These are phyloP conservation scores for Micromys minutus DNA, from an alignment of 2,113 vertebrate genomes.

Conservation along the genomic window DNA sequence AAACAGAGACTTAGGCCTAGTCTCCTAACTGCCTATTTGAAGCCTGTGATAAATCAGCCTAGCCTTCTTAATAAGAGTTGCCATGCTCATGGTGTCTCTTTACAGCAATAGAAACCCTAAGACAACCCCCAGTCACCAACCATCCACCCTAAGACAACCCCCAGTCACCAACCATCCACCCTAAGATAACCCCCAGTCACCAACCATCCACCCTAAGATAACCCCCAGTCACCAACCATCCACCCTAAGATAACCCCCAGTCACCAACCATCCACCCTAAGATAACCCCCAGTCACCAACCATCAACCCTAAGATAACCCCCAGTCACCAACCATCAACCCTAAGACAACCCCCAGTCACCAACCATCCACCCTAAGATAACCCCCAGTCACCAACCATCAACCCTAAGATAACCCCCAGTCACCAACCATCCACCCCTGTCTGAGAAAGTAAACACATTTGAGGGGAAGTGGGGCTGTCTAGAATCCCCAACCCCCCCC, in stretches of 20 bases:
- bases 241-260: not conserved
- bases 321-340: not conserved
- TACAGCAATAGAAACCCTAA: too few species aligned
- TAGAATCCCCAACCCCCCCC: too few species aligned
- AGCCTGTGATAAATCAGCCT: too few species aligned
- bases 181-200: not conserved
- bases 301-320: not conserved
- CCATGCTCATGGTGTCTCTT: too few species aligned
- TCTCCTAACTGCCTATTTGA: too few species aligned
- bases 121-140: not conserved
- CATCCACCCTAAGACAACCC: not conserved
- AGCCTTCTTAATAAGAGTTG: too few species aligned
- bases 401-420: not conserved
- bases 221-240: not conserved
- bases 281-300: not conserved
- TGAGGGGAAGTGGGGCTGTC: not conserved
- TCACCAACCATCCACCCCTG: not conserved
- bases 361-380: not conserved
- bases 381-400: not conserved
- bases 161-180: not conserved
- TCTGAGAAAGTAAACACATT: not conserved
- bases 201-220: not conserved
- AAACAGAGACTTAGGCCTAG: too few species aligned
- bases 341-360: not conserved
- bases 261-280: not conserved